Percentiles rank a stretch among this genome's conserved stretches.
Conservation (phyloP, 2,797 vertebrate genomes). For the Lagocephalus sceleratus region DNA sequence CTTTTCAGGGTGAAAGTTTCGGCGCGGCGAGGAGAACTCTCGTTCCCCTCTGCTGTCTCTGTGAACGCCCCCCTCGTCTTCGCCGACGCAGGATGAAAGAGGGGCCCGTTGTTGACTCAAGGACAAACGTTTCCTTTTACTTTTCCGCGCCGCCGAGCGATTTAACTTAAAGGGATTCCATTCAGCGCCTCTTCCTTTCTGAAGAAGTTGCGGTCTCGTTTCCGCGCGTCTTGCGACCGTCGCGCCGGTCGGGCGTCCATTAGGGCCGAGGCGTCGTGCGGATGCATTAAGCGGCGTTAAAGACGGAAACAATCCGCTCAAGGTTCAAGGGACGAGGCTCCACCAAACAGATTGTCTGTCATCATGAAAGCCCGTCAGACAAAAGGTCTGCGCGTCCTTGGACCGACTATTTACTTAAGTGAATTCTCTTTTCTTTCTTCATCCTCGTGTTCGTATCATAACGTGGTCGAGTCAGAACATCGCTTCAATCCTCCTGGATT, state of each 20-base stretch:
- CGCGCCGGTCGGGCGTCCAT: conserved; percentile 37
- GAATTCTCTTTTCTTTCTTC: conserved; percentile 34
- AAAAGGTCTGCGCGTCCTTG: conserved; percentile 39
- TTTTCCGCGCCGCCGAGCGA: conserved; percentile 4
- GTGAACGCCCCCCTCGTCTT: conserved; percentile 18
- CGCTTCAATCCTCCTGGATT: conserved; percentile 24
- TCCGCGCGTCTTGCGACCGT: conserved; percentile 7
- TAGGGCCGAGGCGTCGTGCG: conserved; percentile 25
- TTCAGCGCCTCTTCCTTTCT: conserved; percentile 27
- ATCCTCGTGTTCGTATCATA: conserved; percentile 43
- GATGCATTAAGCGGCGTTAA: conserved; percentile 46
- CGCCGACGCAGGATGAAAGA: conserved; percentile 23
- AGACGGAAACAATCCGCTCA: conserved; percentile 39
- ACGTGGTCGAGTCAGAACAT: conserved; percentile 4
- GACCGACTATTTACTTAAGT: conserved; percentile 37
- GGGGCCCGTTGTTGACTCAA: conserved; percentile 39
- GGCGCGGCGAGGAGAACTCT: conserved; percentile 12
- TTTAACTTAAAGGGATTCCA: conserved; percentile 22
- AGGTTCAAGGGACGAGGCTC: conserved; percentile 39
- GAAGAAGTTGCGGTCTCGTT: too few species aligned
- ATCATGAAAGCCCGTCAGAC: conserved; percentile 27
- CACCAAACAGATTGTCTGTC: conserved; percentile 35
- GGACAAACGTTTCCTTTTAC: conserved; percentile 26
- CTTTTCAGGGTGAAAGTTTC: conserved; percentile 8
- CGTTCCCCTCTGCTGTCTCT: conserved; percentile 8